phyloP scores from a whole-genome alignment of 2,888 invertebrate species.

The Nipponacmea schrenckii region DNA sequence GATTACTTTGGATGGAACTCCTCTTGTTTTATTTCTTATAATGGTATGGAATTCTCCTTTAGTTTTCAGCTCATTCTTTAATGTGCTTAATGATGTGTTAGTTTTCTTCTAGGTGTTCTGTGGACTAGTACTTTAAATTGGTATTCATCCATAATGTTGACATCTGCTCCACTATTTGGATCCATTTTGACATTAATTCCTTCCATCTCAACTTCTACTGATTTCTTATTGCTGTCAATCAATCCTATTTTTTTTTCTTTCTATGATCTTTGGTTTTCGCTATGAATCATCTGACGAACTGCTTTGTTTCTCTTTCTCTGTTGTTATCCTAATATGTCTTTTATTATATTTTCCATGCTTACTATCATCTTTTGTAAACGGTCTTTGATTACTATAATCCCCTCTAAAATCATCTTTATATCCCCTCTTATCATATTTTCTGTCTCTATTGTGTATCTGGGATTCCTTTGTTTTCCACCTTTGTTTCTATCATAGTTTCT shows the following conservation, averaged over 20 bases:
- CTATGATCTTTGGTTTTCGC: not conserved
- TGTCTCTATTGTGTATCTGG: not conserved
- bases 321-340: not conserved
- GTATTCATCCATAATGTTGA: conserved; percentile 26
- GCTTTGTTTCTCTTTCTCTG: not conserved
- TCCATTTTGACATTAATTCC: not conserved
- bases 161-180: conserved; percentile 23
- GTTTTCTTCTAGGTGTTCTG: conserved; percentile 5
- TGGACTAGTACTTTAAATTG: conserved; percentile 19
- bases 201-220: conserved; percentile 3
- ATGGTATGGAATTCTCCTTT: conserved; percentile 18
- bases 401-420: not conserved
- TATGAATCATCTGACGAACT: not conserved
- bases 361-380: not conserved
- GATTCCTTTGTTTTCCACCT: not conserved
- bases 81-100: conserved; percentile 1
- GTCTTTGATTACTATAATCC: not conserved
- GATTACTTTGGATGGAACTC: conserved; percentile 3
- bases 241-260: not conserved
- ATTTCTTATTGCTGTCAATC: not conserved
- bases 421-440: not conserved
- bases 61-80: not conserved
- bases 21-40: conserved; percentile 10
- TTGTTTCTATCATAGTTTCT: not conserved
- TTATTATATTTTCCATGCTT: not conserved